Evolutionary conservation across 2,113 vertebrate genomes (phyloP).

Genomic region (Xiphias gladius): DNA sequence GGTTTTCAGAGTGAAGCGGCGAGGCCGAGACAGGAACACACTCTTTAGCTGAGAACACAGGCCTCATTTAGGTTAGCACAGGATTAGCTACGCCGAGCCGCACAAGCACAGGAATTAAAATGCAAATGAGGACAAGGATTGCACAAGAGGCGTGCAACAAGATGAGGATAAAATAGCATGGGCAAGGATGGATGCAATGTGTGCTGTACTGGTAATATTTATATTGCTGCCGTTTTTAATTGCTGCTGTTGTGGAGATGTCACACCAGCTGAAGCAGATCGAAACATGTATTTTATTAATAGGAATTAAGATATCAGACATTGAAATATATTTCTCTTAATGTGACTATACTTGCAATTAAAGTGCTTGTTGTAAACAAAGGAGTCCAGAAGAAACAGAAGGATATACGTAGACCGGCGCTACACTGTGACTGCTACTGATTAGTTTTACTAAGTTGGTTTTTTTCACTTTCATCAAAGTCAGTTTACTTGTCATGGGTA

Average conservation of each 20-base stretch:
- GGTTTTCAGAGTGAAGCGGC: slow-evolving; percentile 51
- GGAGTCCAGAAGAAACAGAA: not conserved
- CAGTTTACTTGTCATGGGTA: not conserved
- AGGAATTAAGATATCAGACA: slow-evolving; percentile 34
- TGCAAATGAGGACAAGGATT: slow-evolving; percentile 82
- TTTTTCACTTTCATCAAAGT: not conserved
- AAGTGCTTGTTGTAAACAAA: slow-evolving; percentile 32
- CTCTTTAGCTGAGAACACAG: slow-evolving; percentile 80
- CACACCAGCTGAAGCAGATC: slow-evolving; percentile 43
- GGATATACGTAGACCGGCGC: not conserved
- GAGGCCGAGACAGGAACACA: slow-evolving; percentile 68
- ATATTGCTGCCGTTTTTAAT: slow-evolving; percentile 53
- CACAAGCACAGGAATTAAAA: slow-evolving; percentile 81
- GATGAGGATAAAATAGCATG: slow-evolving; percentile 62
- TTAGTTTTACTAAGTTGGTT: not conserved
- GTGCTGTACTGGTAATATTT: slow-evolving; percentile 44
- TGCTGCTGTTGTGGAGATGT: slow-evolving; percentile 57
- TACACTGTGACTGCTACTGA: not conserved
- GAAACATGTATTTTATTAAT: slow-evolving; percentile 40
- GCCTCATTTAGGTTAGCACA: slow-evolving; percentile 83
- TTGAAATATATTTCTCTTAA: slow-evolving; percentile 40
- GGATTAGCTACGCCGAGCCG: slow-evolving; percentile 79
- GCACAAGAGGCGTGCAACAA: slow-evolving; percentile 75
- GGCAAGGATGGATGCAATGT: slow-evolving; percentile 43
- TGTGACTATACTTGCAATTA: slow-evolving; percentile 27